Evolutionary conservation across 2,113 vertebrate genomes (phyloP), one percentile per base, ranked within the genome.

Genomic region (Amblyornis subalaris): DNA sequence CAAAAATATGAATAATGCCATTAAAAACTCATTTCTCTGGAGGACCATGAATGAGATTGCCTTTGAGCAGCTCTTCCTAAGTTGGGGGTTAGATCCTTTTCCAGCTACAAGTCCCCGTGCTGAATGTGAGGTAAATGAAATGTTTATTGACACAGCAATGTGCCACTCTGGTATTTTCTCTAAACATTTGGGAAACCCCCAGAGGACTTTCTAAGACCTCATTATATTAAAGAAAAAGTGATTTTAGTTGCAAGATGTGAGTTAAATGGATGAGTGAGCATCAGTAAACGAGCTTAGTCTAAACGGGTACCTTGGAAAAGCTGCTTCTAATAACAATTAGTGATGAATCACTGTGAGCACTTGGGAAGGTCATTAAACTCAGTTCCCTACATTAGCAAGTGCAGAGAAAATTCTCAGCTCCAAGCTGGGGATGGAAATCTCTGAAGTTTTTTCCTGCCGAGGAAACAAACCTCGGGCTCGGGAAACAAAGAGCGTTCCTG

Each of bases 231-330:
- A 95, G 85, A 93, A 94, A 80, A 95, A 88, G 72, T 40, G 11
- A 81, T 93, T 96, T 96, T 36, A 85, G 60, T 69, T 55, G 85
- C 61, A 73, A 77, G 71, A 78, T 75, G 85, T 55, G 88, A 93
- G 88, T 93, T 92, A 83, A 70, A 71, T 5, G 67, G 95, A 60
- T 96, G 92, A 96, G 79, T 40, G 85, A 87, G 47, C 94, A 90
- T 73, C 72, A 51, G 80, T 75, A 92, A 96, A 96, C 88, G 94
- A 83, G 86, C 62, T 96, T 72, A 71, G 78, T 48, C 83, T 84
- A 81, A 92, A 85, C 66, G 17, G 44, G 53, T 57, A 53, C 65
- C 75, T 80, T 42, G 73, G 82, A 93, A 95, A 96, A 91, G 11
- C 42, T 72, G 17, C 76, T 95, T 90, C 74, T 57, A 31, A 93